Conservation (phyloP, 2,888 invertebrate species). For the Pammene fasciana region DNA sequence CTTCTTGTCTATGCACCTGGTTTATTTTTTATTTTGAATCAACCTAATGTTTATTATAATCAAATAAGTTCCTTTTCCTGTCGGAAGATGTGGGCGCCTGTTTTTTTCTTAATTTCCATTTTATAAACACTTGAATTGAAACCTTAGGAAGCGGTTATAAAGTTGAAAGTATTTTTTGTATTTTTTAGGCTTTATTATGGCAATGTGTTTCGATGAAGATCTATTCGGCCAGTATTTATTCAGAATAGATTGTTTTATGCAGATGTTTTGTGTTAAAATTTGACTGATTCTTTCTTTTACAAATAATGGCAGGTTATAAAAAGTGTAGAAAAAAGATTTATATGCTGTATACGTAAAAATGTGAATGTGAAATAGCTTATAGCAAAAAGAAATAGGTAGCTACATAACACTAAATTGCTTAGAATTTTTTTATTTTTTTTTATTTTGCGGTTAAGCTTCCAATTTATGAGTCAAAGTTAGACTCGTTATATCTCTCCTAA, state of each 20-base stretch:
- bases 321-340: not conserved
- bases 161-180: not conserved
- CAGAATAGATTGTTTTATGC: constrained; percentile 69
- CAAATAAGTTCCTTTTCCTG: constrained; percentile 82
- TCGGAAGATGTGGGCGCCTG: constrained; percentile 77
- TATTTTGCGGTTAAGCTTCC: too few relatives aligned
- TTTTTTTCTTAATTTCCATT: constrained; percentile 55
- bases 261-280: constrained; percentile 61
- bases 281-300: constrained; percentile 43
- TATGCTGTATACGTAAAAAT: not conserved
- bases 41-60: constrained; percentile 78
- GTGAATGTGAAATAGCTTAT: too few relatives aligned
- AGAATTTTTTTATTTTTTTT: too few relatives aligned
- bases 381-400: too few relatives aligned
- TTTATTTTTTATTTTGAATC: constrained; percentile 65
- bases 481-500: constrained; percentile 48
- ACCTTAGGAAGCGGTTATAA: constrained; percentile 3
- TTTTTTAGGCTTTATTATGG: constrained; percentile 61
- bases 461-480: constrained; percentile 7
- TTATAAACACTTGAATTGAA: constrained; percentile 6
- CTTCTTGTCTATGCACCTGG: constrained; percentile 71
- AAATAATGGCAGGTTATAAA: constrained; percentile 23
- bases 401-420: too few relatives aligned
- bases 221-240: constrained; percentile 65
- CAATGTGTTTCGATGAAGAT: constrained; percentile 69